Evolutionary conservation across 2,888 invertebrate genomes (phyloP).

Genomic region (Hirtodrosophila trivittata): DNA sequence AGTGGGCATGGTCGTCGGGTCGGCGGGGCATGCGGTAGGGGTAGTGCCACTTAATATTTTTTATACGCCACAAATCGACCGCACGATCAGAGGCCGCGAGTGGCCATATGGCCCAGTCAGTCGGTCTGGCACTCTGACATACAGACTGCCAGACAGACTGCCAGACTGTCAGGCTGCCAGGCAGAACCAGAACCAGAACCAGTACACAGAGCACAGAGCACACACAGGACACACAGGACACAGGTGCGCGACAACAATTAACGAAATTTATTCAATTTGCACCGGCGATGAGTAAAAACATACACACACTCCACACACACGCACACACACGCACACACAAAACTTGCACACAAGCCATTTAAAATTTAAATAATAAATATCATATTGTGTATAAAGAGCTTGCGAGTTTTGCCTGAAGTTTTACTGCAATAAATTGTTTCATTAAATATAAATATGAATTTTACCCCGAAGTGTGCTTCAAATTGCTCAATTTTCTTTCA

Average conservation of each 20-base stretch:
- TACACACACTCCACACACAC: slow-evolving; percentile 6
- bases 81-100: slow-evolving; percentile 70
- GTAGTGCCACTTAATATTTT: slow-evolving; percentile 77
- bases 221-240: slow-evolving; percentile 28
- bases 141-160: not conserved
- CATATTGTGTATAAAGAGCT: slow-evolving; percentile 45
- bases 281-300: slow-evolving; percentile 48
- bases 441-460: slow-evolving; percentile 45
- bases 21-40: not conserved
- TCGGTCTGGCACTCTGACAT: not conserved
- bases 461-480: slow-evolving; percentile 16
- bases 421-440: slow-evolving; percentile 41
- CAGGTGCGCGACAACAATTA: slow-evolving; percentile 76
- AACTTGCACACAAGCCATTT: slow-evolving; percentile 33
- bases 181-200: slow-evolving; percentile 18
- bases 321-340: slow-evolving; percentile 4
- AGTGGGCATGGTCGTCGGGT: not conserved
- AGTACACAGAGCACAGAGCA: slow-evolving; percentile 7
- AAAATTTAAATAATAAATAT: slow-evolving; percentile 63
- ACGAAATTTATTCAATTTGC: slow-evolving; percentile 78
- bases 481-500: slow-evolving; percentile 11
- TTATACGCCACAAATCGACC: slow-evolving; percentile 78
- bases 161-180: not conserved
- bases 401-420: slow-evolving; percentile 30
- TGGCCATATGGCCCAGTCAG: slow-evolving; percentile 44